Base-by-base conservation (phyloP, 2,888 invertebrate species). In the Tenthredo notha region DNA sequence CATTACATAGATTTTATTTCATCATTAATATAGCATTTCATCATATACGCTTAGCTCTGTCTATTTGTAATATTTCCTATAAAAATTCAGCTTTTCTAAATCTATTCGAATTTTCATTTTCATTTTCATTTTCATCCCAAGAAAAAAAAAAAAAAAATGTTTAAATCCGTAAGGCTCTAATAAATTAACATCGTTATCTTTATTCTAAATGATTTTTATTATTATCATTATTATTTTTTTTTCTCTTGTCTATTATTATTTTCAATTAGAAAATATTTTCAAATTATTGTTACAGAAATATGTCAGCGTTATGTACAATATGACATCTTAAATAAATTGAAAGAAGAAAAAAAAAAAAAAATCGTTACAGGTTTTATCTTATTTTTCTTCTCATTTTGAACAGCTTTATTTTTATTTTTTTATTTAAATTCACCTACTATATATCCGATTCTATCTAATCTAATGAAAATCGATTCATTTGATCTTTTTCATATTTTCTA, bases 1-100 rank as follows among this genome's bases (percentile, higher is more conserved):
- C 83, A 29, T 67, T 40, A 12, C 40, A 80, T 40, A 40, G n/a
- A 37, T n/a, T 50, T 77, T 54, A 50, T 33, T 77, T 54, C 29
- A 29, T 18, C n/a, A 40, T 43, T 29, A 74, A 74, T 74, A 74
- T 74, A 67, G 33, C 18, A 15, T 25, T 18, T 67, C 33, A 67
- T 67, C 33, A 33, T 33, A 12, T 33, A 12, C 33, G 2, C 29
- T 3, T 10, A 37, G 12, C 15, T 67, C 15, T 67, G 10, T 12
- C 47, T n/a, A n/a, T 12, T 47, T 12, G 12, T 47, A 12, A 47
- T 12, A 47, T 47, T 47, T 3, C 47, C 3, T 47, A 4, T 3
- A 15, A 0, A 47, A 47, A 15, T 47, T 47, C 47, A 2, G 3
- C 15, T 37, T 37, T 7, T 37, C 2, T 43, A 4, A 15, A 12